These are phyloP conservation scores for Eristalinus sepulchralis DNA, from an alignment of 2,888 invertebrate species.

Conservation along the genomic window DNA sequence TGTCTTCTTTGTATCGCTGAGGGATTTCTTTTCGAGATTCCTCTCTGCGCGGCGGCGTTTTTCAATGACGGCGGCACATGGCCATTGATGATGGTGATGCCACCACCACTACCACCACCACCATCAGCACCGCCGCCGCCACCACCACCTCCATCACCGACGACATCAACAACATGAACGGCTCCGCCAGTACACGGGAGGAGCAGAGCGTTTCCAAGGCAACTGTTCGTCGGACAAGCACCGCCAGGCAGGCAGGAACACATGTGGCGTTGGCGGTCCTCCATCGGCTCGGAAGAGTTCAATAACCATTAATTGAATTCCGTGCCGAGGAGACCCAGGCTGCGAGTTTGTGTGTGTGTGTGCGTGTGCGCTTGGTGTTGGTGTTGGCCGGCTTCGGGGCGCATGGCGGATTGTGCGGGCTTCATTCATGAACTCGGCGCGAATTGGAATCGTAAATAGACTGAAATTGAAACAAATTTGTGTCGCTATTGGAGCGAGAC, in stretches of 20 bases:
- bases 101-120: constrained; percentile 31
- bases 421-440: constrained; percentile 48
- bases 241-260: not conserved
- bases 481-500: constrained; percentile 55
- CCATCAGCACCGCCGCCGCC: not conserved
- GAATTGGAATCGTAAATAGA: constrained; percentile 60
- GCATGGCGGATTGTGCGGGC: constrained; percentile 12
- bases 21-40: constrained; percentile 9
- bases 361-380: not conserved
- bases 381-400: not conserved
- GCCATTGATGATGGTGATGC: constrained; percentile 68
- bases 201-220: constrained; percentile 22
- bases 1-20: constrained; percentile 28
- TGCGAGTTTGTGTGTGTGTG: not conserved
- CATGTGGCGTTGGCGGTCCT: constrained; percentile 63
- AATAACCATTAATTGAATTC: constrained; percentile 69
- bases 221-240: constrained; percentile 14
- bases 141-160: too few species aligned
- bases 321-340: not conserved
- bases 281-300: constrained; percentile 45
- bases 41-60: constrained; percentile 51
- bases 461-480: constrained; percentile 67
- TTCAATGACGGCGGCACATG: constrained; percentile 64
- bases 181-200: not conserved
- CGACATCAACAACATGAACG: not conserved